A percentile compares a stretch with the other conserved stretches of the same genome.
Conservation (phyloP, 2,888 invertebrate species). For the Blastobasis lacticolella region DNA sequence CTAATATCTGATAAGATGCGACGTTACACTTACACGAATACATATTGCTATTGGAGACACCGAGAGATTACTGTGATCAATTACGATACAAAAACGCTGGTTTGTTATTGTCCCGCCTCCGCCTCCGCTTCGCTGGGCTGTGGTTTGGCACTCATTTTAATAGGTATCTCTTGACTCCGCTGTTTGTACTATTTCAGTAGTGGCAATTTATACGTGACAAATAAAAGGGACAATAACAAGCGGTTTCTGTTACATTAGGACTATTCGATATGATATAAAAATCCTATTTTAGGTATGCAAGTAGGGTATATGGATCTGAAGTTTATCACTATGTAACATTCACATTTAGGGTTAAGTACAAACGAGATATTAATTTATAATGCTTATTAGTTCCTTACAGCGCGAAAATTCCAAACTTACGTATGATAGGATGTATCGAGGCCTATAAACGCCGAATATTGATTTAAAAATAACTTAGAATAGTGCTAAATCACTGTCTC, state of each 20-base stretch:
- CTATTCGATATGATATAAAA: conserved; percentile 34
- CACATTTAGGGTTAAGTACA: conserved; percentile 46
- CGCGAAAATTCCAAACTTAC: conserved; percentile 22
- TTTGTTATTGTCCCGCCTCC: conserved; percentile 45
- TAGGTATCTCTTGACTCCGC: conserved; percentile 3
- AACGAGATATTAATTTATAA: conserved; percentile 21
- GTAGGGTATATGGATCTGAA: conserved; percentile 28
- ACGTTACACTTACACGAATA: background rate
- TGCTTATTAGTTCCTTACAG: conserved; percentile 5
- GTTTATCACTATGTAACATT: conserved; percentile 42
- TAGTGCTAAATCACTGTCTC: background rate
- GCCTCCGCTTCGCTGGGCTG: conserved; percentile 16
- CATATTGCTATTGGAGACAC: conserved; percentile 2
- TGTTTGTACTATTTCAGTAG: background rate
- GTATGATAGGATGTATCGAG: conserved; percentile 24
- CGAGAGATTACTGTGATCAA: conserved; percentile 35
- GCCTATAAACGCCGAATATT: background rate
- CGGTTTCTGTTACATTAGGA: conserved; percentile 22
- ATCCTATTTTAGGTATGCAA: conserved; percentile 26
- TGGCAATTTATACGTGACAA: conserved; percentile 6
- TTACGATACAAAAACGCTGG: conserved; percentile 21
- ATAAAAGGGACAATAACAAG: conserved; percentile 51
- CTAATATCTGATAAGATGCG: background rate
- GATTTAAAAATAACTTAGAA: too few species aligned
- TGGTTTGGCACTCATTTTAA: conserved; percentile 58